Conservation (phyloP, 1,140 invertebrate genomes). For the Streblospio benedicti region DNA sequence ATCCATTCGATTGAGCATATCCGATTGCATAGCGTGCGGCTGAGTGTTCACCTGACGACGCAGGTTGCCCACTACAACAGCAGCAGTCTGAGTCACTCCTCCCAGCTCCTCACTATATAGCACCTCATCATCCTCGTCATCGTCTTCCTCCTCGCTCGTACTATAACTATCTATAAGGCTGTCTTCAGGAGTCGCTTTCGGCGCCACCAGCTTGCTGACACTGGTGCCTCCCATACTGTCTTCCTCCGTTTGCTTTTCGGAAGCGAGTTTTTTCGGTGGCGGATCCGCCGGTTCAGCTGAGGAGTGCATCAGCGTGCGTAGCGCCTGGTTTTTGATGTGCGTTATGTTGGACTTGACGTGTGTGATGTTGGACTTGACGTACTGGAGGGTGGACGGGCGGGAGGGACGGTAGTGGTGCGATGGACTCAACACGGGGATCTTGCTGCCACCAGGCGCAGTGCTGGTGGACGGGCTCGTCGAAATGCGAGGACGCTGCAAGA, state of each 20-base stretch:
- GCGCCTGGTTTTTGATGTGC: not conserved
- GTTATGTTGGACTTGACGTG: not conserved
- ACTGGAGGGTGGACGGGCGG: too few species aligned
- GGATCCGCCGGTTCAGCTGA: not conserved
- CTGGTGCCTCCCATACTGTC: not conserved
- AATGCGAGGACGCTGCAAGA: too few species aligned
- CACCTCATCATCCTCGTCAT: too few species aligned
- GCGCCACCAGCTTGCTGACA: conserved; percentile 4
- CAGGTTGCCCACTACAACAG: too few species aligned
- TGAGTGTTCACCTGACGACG: too few species aligned
- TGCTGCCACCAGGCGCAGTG: too few species aligned
- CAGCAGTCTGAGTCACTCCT: too few species aligned
- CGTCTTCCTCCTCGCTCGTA: conserved; percentile 9
- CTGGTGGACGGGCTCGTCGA: too few species aligned
- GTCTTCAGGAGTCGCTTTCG: conserved; percentile 15
- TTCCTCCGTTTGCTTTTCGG: too few species aligned
- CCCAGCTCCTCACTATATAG: too few species aligned
- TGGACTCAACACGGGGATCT: too few species aligned
- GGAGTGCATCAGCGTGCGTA: not conserved
- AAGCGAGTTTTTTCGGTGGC: not conserved
- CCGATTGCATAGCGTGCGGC: conserved; percentile 14
- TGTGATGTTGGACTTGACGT: not conserved
- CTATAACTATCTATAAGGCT: conserved; percentile 15
- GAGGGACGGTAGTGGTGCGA: too few species aligned
- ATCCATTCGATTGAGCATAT: conserved; percentile 11